Evolutionary conservation across 2,797 vertebrate species (phyloP), one percentile per base, ranked within the genome.

Genomic region (Lerista edwardsae): DNA sequence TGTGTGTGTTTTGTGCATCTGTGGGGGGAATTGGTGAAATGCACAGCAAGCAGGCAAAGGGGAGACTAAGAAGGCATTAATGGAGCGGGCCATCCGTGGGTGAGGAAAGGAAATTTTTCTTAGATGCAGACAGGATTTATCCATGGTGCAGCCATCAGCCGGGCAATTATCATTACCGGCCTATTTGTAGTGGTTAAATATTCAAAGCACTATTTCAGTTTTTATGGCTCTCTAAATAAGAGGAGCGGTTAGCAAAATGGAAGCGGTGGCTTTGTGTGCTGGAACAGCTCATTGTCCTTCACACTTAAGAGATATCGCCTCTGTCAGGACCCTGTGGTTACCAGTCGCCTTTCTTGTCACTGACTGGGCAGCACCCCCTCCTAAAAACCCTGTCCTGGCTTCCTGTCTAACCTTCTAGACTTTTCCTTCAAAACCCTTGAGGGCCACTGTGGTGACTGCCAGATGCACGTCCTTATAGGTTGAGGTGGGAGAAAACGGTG

Each of bases 181-280:
- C 2, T 78, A 90, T 83, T 93, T 85, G 74, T 91, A 88, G 81
- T 14, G 34, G 87, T 77, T 82, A 47, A 75, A 89, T 85, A 89
- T 75, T 55, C 1, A 90, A 86, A 85, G 75, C 21, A 41, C 15
- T 71, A 80, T 86, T 55, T 47, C 23, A 0, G 31, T 61, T 67
- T n/a, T 89, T 74, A 34, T 1, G 72, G 78, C 80, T 80, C 71
- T 84, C 76, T 47, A 39, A 87, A 31, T 64, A 79, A 80, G 87
- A 79, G 78, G 73, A 51, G 62, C 81, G 7, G 80, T 39, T 67
- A 59, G 36, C 34, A 29, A n/a, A 0, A 2, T 1, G 41, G 65
- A 25, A 31, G n/a, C 2, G 79, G 75, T 4, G 81, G 80, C 11
- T 41, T 72, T 0, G 36, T 76, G 14, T 44, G 68, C 1, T 4